phyloP scores from a whole-genome alignment of 2,113 vertebrate genomes.

The Cynoglossus semilaevis region DNA sequence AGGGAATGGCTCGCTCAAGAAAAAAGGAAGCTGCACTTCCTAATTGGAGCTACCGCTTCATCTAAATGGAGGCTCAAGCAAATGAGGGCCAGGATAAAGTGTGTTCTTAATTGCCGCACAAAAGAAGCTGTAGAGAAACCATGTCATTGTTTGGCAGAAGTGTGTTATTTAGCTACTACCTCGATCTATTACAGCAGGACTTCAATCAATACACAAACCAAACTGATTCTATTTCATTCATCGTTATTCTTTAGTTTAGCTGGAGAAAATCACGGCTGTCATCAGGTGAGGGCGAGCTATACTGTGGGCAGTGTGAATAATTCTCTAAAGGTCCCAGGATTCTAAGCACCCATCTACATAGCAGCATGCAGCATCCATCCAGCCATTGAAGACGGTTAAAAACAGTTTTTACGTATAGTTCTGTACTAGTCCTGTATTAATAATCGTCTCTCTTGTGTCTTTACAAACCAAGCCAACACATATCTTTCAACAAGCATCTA shows the following conservation, averaged over 20 bases:
- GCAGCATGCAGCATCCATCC: conserved; percentile 54
- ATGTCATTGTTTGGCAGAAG: conserved; percentile 43
- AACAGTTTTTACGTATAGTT: too few relatives aligned
- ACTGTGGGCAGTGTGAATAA: conserved; percentile 35
- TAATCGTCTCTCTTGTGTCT: too few relatives aligned
- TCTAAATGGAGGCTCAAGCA: conserved; percentile 75
- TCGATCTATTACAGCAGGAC: conserved; percentile 17
- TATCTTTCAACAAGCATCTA: too few relatives aligned
- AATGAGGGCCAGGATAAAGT: conserved; percentile 67
- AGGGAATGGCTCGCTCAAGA: conserved; percentile 65
- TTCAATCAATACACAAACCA: conserved; percentile 30
- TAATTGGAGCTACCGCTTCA: conserved; percentile 74
- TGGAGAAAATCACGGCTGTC: too few relatives aligned
- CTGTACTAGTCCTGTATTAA: too few relatives aligned
- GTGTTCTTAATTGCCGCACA: conserved; percentile 73
- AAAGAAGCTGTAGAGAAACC: conserved; percentile 38
- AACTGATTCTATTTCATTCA: conserved; percentile 7
- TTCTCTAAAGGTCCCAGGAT: conserved; percentile 32
- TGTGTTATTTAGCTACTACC: conserved; percentile 36
- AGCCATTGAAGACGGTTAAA: too few relatives aligned
- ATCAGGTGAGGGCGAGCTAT: too few relatives aligned
- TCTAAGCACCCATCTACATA: conserved; percentile 39
- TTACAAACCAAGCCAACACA: too few relatives aligned
- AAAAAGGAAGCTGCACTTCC: conserved; percentile 58
- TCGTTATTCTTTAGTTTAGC: neutral